Conservation (phyloP, 1,140 invertebrate species). For the Scylla paramamosain region DNA sequence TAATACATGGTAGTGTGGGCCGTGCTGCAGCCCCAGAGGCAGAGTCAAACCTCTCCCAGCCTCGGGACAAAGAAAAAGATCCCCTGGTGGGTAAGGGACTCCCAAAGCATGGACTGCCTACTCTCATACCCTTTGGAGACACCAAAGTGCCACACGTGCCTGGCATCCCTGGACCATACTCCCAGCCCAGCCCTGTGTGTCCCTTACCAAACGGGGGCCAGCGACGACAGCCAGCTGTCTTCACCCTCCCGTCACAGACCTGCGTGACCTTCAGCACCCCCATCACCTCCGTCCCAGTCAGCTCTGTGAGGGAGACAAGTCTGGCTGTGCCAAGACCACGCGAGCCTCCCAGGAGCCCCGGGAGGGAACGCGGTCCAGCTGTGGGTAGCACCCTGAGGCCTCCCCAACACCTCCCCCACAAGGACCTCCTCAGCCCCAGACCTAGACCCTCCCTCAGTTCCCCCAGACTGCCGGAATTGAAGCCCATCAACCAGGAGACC, state of each 20-base stretch:
- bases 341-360: slow-evolving; percentile 53
- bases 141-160: slow-evolving; percentile 90
- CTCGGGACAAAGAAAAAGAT: slow-evolving; percentile 66
- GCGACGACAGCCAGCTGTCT: slow-evolving; percentile 40
- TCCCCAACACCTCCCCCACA: slow-evolving; percentile 24
- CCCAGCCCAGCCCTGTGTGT: slow-evolving; percentile 78
- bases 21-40: neutral
- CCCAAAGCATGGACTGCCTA: slow-evolving; percentile 33
- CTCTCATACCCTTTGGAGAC: slow-evolving; percentile 81
- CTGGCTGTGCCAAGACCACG: slow-evolving; percentile 37
- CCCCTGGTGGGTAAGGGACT: neutral
- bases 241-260: slow-evolving; percentile 35
- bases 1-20: neutral
- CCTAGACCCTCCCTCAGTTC: slow-evolving; percentile 12
- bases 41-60: slow-evolving; percentile 4
- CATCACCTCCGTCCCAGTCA: slow-evolving; percentile 33
- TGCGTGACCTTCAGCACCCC: neutral
- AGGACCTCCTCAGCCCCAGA: slow-evolving; percentile 1
- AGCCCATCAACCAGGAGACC: slow-evolving; percentile 54
- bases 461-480: slow-evolving; percentile 39
- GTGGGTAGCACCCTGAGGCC: neutral
- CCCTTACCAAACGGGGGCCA: slow-evolving; percentile 38
- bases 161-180: slow-evolving; percentile 91
- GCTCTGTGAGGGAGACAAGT: slow-evolving; percentile 43
- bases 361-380: slow-evolving; percentile 32